These are phyloP conservation scores for Eonycteris spelaea DNA, from an alignment of 2,113 vertebrate genomes.

Conservation along the genomic window DNA sequence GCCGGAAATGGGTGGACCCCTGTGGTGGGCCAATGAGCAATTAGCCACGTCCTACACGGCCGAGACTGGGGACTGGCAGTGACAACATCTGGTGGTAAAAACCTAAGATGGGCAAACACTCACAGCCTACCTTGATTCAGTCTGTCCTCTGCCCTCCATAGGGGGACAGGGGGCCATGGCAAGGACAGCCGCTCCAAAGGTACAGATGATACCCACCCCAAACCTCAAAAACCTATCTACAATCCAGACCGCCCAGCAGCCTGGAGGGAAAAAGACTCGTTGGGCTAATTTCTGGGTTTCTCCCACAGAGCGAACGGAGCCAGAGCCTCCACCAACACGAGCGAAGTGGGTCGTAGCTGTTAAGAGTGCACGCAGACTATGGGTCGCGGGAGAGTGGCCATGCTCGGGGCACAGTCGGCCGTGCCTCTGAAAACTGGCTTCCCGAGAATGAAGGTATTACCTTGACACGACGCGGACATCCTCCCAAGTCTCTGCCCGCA, in stretches of 20 bases:
- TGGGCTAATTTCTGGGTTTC: background rate
- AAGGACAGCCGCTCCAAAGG: background rate
- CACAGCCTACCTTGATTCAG: background rate
- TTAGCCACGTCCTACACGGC: background rate
- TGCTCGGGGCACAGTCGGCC: background rate
- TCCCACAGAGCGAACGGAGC: background rate
- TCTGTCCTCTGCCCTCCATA: background rate
- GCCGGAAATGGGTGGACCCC: background rate
- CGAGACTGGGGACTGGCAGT: background rate
- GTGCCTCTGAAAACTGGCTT: background rate
- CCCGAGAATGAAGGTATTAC: conserved; percentile 31
- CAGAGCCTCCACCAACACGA: background rate
- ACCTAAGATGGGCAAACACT: background rate
- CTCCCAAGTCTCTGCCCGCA: conserved; percentile 3
- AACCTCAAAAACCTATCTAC: background rate
- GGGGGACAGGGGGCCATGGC: background rate
- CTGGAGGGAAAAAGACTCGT: background rate
- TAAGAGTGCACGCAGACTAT: background rate
- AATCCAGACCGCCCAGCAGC: background rate
- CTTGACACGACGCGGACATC: background rate
- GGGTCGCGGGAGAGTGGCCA: background rate
- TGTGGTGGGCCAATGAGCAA: background rate
- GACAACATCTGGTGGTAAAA: background rate
- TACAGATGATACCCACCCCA: background rate
- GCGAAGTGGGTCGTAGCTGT: background rate